phyloP scores from a whole-genome alignment of 1,140 invertebrate species.

The Solenopsis invicta region DNA sequence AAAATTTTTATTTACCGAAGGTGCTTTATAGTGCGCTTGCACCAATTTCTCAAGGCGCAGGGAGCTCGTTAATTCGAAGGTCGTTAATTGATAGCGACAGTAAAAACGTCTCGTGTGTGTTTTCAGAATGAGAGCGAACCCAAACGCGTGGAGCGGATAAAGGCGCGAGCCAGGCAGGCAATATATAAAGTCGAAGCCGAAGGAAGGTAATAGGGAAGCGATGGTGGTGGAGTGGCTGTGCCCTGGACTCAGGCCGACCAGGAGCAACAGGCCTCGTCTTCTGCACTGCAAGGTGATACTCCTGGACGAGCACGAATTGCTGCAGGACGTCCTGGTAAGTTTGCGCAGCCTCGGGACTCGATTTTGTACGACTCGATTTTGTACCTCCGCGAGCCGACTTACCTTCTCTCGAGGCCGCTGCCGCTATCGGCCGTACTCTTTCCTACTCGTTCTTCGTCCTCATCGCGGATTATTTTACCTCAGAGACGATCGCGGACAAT shows the following conservation, averaged over 20 bases:
- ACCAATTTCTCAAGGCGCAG: background rate
- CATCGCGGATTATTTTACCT: background rate
- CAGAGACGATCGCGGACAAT: too few species aligned
- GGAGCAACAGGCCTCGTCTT: slow-evolving; percentile 88
- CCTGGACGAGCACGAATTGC: slow-evolving; percentile 89
- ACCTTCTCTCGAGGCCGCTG: background rate
- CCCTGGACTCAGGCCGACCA: slow-evolving; percentile 85
- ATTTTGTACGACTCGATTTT: background rate
- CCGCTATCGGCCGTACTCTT: too few species aligned
- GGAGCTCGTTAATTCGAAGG: background rate
- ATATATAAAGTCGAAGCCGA: slow-evolving; percentile 58
- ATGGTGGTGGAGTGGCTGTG: slow-evolving; percentile 87
- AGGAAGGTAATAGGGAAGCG: slow-evolving; percentile 65
- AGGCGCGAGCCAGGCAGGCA: slow-evolving; percentile 57
- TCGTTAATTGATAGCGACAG: background rate
- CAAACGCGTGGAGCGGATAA: slow-evolving; percentile 70
- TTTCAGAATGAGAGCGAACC: slow-evolving; percentile 76
- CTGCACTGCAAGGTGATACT: slow-evolving; percentile 89
- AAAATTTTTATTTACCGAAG: background rate
- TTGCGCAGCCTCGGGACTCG: background rate
- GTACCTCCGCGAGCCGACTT: background rate
- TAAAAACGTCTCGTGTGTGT: slow-evolving; percentile 24
- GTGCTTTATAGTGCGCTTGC: background rate
- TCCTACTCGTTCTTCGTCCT: too few species aligned
- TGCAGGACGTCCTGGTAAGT: slow-evolving; percentile 89